Evolutionary conservation across 1,140 invertebrate species (phyloP).

Genomic region (Plutomurus gul): DNA sequence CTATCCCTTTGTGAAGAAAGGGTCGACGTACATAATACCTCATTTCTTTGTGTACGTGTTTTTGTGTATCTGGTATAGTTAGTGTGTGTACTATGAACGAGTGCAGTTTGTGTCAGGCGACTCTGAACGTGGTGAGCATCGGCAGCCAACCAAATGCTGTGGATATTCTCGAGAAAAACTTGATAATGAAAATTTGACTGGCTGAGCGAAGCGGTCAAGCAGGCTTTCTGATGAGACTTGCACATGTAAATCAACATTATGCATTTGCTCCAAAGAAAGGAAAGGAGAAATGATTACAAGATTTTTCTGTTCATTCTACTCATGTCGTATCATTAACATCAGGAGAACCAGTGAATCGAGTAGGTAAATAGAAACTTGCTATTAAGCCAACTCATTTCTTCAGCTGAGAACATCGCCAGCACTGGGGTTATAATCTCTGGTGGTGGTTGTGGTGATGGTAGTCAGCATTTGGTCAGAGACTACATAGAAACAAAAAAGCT

Average conservation of each 20-base stretch:
- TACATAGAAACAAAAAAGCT: not conserved
- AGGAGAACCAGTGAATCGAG: not conserved
- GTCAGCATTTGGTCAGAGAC: not conserved
- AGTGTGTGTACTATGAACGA: too few relatives aligned
- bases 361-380: not conserved
- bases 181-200: conserved; percentile 22
- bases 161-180: too few relatives aligned
- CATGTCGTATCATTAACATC: not conserved
- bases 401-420: not conserved
- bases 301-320: not conserved
- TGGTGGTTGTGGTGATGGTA: not conserved
- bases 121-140: too few relatives aligned
- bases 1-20: too few relatives aligned
- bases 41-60: too few relatives aligned
- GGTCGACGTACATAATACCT: too few relatives aligned
- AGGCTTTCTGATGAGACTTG: not conserved
- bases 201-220: conserved; percentile 1
- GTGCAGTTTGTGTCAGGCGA: too few relatives aligned
- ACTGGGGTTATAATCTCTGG: not conserved
- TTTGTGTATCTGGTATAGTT: too few relatives aligned
- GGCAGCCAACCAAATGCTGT: too few relatives aligned
- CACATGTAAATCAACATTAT: not conserved
- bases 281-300: not conserved
- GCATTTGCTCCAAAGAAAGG: not conserved
- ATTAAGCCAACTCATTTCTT: not conserved